Conservation (phyloP, 2,113 vertebrate genomes). For the Anolis sagrei region DNA sequence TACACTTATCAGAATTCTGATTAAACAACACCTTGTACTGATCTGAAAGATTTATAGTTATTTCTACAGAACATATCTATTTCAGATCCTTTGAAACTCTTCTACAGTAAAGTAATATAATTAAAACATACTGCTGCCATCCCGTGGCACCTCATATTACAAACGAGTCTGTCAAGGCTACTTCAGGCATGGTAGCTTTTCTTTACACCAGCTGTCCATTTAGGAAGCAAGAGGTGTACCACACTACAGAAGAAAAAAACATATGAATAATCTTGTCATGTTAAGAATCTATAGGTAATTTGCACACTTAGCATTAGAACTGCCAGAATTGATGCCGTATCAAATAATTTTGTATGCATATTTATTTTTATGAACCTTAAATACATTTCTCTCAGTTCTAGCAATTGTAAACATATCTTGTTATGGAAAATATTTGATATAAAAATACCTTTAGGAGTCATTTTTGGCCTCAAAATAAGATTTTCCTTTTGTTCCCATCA, state of each 20-base stretch:
- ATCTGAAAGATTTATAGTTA: conserved; percentile 23
- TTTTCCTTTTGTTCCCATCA: background rate
- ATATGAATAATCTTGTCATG: too few relatives aligned
- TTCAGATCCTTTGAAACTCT: conserved; percentile 49
- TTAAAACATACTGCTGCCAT: conserved; percentile 31
- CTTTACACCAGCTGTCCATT: background rate
- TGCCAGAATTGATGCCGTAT: background rate
- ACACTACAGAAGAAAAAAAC: too few relatives aligned
- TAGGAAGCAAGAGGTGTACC: background rate
- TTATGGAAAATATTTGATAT: background rate
- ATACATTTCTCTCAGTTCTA: background rate
- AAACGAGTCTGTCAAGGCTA: conserved; percentile 20
- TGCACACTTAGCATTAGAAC: background rate
- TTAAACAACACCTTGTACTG: conserved; percentile 35
- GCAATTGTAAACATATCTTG: background rate
- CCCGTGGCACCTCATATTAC: background rate
- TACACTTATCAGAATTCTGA: conserved; percentile 40
- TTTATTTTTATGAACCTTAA: conserved; percentile 15
- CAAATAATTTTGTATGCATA: background rate
- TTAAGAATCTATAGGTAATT: background rate
- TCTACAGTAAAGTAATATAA: conserved; percentile 38
- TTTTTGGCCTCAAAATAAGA: background rate
- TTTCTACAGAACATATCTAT: conserved; percentile 23
- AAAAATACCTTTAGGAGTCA: background rate
- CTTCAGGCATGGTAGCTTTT: background rate